A percentile compares a stretch with the other conserved stretches of the same genome.
Conservation (phyloP, 2,797 vertebrate genomes). For the Australoheros facetus region DNA sequence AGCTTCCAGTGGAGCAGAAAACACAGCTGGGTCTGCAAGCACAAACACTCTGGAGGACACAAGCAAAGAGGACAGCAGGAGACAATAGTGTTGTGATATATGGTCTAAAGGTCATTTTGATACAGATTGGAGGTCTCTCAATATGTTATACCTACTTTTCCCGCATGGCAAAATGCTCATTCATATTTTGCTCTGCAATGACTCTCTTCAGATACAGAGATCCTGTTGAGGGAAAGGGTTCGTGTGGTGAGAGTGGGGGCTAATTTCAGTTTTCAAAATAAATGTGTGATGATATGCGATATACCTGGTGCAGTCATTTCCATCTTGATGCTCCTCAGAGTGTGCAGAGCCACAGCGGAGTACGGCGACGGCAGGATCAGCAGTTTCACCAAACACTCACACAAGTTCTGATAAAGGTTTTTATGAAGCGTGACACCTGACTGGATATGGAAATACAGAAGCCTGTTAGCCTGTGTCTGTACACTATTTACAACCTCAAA, state of each 20-base stretch:
- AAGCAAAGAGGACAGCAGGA: not conserved
- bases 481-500: not conserved
- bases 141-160: not conserved
- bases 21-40: conserved; percentile 86
- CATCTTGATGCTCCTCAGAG: conserved; percentile 8
- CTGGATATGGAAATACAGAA: not conserved
- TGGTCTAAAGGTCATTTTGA: not conserved
- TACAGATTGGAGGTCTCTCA: not conserved
- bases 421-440: not conserved
- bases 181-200: not conserved
- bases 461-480: not conserved
- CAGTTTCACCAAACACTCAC: not conserved
- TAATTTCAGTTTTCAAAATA: not conserved
- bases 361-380: not conserved
- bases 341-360: not conserved
- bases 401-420: not conserved
- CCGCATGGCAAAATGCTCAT: not conserved
- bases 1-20: conserved; percentile 77
- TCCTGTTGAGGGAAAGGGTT: not conserved
- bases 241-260: not conserved
- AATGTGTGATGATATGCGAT: accelerated
- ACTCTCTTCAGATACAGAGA: not conserved
- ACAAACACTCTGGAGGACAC: conserved; percentile 83
- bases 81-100: not conserved
- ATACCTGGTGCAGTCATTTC: not conserved